A percentile compares a stretch with the other conserved stretches of the same genome.
phyloP scores from a whole-genome alignment of 2,888 invertebrate species.

The Drosophila birchii region DNA sequence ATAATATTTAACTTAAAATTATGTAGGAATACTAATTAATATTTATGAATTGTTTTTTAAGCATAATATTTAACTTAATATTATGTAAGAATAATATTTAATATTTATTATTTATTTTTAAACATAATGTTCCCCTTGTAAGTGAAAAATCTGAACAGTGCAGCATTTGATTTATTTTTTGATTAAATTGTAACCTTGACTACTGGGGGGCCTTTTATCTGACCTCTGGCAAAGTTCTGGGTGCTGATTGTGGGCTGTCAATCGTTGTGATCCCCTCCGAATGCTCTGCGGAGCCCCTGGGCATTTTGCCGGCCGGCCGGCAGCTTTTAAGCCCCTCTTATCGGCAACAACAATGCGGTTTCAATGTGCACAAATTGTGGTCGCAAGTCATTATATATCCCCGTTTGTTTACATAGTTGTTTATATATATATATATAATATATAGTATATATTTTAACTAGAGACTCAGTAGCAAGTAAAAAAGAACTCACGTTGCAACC shows the following conservation, averaged over 20 bases:
- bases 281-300: background rate
- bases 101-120: background rate
- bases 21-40: too few relatives aligned
- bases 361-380: conserved; percentile 18
- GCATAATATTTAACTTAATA: too few relatives aligned
- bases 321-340: conserved; percentile 16
- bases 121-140: background rate
- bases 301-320: conserved; percentile 48
- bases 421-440: background rate
- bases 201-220: conserved; percentile 4
- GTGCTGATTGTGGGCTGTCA: background rate
- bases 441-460: conserved; percentile 18
- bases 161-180: background rate
- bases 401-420: background rate
- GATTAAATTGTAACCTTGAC: conserved; percentile 7
- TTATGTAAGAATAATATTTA: background rate
- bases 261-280: background rate
- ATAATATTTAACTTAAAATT: background rate
- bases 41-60: too few relatives aligned
- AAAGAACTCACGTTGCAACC: conserved; percentile 34
- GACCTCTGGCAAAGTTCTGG: background rate
- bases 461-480: background rate
- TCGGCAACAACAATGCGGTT: conserved; percentile 10
- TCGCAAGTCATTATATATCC: conserved; percentile 9
- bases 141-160: background rate